Conservation (phyloP, 1,140 invertebrate species). For the Zaprionus nigranus region DNA sequence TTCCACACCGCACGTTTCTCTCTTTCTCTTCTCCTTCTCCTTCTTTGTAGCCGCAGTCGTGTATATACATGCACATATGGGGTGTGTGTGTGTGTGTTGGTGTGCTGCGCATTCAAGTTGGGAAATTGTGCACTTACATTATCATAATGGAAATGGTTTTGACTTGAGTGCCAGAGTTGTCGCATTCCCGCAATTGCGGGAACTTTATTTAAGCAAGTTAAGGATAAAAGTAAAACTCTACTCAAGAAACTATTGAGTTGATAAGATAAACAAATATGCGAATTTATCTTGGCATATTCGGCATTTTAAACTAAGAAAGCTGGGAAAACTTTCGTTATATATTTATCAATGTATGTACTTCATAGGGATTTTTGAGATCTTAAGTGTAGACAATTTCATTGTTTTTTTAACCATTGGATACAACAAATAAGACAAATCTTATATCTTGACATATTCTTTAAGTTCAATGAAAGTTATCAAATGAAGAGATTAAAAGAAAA, state of each 20-base stretch:
- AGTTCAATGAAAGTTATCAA: too few species aligned
- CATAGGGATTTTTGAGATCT: too few species aligned
- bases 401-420: too few species aligned
- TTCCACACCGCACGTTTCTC: slow-evolving; percentile 58
- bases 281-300: too few species aligned
- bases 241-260: neutral
- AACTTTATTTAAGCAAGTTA: neutral
- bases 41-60: neutral
- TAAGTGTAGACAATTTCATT: too few species aligned
- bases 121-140: slow-evolving; percentile 81
- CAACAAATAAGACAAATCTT: too few species aligned
- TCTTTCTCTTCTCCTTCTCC: neutral
- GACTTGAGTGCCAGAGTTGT: slow-evolving; percentile 74
- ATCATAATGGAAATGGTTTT: slow-evolving; percentile 82
- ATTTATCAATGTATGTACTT: too few species aligned
- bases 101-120: slow-evolving; percentile 67
- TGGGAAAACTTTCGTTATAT: too few species aligned
- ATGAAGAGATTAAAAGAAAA: too few species aligned
- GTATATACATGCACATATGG: slow-evolving; percentile 9
- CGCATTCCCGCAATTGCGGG: slow-evolving; percentile 11
- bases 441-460: too few species aligned
- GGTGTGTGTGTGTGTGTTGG: slow-evolving; percentile 37
- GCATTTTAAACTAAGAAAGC: too few species aligned
- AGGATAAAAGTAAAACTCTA: neutral
- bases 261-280: neutral